phyloP scores from a whole-genome alignment of 2,113 vertebrate species.

The Bubo bubo region DNA sequence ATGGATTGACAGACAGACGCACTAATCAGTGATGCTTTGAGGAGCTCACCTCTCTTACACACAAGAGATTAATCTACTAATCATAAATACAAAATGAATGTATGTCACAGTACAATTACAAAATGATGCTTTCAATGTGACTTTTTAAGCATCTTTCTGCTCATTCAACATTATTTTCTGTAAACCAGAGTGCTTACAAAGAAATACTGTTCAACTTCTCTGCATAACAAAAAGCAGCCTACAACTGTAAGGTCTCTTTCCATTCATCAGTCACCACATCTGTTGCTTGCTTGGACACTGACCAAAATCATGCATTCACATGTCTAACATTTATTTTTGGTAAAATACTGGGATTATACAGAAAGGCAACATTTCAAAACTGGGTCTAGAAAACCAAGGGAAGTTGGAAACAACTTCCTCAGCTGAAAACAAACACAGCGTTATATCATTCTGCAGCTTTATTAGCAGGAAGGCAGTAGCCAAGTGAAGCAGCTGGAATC shows the following conservation, averaged over 20 bases:
- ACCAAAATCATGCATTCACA: slow-evolving; percentile 65
- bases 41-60: neutral
- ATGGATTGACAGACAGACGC: neutral
- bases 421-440: slow-evolving; percentile 41
- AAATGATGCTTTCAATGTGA: neutral
- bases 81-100: neutral
- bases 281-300: slow-evolving; percentile 52
- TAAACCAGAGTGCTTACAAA: slow-evolving; percentile 48
- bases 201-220: slow-evolving; percentile 4
- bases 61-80: neutral
- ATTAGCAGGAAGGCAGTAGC: slow-evolving; percentile 63
- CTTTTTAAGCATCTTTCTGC: slow-evolving; percentile 32
- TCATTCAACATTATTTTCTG: slow-evolving; percentile 57
- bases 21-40: neutral
- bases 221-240: slow-evolving; percentile 29
- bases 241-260: slow-evolving; percentile 50
- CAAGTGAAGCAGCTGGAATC: slow-evolving; percentile 41
- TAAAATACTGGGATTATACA: slow-evolving; percentile 48
- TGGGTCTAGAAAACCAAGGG: slow-evolving; percentile 54
- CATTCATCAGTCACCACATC: slow-evolving; percentile 59
- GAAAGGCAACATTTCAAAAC: slow-evolving; percentile 45
- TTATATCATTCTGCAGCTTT: slow-evolving; percentile 61
- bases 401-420: slow-evolving; percentile 62
- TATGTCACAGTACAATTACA: neutral
- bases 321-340: slow-evolving; percentile 60